Conservation (phyloP, 2,113 vertebrate species). For the Vimba vimba region DNA sequence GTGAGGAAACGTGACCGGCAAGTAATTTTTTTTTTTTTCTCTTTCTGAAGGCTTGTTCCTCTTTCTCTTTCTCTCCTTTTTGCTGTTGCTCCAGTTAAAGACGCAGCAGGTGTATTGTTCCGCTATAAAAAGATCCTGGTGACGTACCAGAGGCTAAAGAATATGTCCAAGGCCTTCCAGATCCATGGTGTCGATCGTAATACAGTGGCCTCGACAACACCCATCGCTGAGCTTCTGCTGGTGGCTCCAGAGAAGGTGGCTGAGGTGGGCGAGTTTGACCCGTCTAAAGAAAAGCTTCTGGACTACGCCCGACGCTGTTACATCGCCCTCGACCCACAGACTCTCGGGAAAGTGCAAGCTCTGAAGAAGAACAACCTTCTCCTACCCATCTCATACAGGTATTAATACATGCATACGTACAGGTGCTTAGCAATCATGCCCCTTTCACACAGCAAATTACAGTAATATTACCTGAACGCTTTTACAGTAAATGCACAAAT, state of each 20-base stretch:
- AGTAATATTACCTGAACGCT: too few species aligned
- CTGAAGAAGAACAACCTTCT: constrained; percentile 91
- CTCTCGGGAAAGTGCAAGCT: constrained; percentile 85
- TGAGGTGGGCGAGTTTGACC: constrained; percentile 88
- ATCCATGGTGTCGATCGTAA: constrained; percentile 90
- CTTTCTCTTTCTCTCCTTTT: neutral
- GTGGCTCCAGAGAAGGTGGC: constrained; percentile 89
- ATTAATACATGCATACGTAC: constrained; percentile 58
- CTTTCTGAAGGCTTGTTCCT: neutral
- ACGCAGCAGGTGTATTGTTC: constrained; percentile 87
- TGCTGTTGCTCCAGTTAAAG: constrained; percentile 78
- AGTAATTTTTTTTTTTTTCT: neutral
- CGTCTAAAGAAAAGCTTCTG: constrained; percentile 87
- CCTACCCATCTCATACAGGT: constrained; percentile 89
- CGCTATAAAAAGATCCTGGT: constrained; percentile 91
- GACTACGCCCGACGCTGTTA: constrained; percentile 90
- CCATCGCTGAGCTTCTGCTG: constrained; percentile 87
- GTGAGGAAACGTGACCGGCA: neutral
- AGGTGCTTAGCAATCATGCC: too few species aligned
- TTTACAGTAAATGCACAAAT: too few species aligned
- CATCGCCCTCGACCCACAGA: constrained; percentile 85
- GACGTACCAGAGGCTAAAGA: constrained; percentile 89
- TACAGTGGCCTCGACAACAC: constrained; percentile 88
- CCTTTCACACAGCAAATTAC: neutral
- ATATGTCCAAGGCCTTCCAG: constrained; percentile 90